These are phyloP conservation scores for Athene noctua DNA, from an alignment of 2,113 vertebrate species.

Conservation along the genomic window DNA sequence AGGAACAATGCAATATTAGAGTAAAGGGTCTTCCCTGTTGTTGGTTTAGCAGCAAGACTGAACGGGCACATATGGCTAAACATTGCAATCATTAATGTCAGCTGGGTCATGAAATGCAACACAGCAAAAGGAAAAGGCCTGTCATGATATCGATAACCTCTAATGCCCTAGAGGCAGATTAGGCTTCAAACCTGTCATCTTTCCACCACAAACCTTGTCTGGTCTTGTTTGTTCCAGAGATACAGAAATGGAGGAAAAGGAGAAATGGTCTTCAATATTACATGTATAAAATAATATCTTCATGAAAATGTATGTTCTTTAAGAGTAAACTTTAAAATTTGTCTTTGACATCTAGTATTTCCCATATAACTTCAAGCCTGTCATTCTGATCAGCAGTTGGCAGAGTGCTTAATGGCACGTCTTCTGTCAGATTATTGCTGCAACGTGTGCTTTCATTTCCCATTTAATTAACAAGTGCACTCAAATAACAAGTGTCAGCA, in stretches of 20 bases:
- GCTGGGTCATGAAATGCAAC: background rate
- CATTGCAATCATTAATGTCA: background rate
- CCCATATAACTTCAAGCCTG: background rate
- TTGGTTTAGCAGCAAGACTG: background rate
- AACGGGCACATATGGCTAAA: background rate
- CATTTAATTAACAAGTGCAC: background rate
- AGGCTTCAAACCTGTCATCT: background rate
- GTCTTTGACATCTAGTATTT: background rate
- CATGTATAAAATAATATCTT: background rate
- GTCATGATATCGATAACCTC: background rate
- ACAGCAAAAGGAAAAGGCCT: background rate
- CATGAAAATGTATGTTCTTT: background rate
- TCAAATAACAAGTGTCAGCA: background rate
- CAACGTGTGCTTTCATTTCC: background rate
- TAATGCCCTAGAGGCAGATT: background rate
- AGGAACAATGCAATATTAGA: background rate
- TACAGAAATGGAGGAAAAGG: background rate
- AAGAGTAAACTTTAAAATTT: background rate
- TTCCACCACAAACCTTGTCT: background rate
- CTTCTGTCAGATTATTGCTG: background rate
- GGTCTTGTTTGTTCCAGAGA: background rate
- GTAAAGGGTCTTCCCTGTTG: background rate
- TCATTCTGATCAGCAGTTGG: background rate
- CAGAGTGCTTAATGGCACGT: background rate
- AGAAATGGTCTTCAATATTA: background rate